A percentile compares a stretch with the other conserved stretches of the same genome.
Conservation (phyloP, 2,797 vertebrate species). For the Sebastes trivittatus region DNA sequence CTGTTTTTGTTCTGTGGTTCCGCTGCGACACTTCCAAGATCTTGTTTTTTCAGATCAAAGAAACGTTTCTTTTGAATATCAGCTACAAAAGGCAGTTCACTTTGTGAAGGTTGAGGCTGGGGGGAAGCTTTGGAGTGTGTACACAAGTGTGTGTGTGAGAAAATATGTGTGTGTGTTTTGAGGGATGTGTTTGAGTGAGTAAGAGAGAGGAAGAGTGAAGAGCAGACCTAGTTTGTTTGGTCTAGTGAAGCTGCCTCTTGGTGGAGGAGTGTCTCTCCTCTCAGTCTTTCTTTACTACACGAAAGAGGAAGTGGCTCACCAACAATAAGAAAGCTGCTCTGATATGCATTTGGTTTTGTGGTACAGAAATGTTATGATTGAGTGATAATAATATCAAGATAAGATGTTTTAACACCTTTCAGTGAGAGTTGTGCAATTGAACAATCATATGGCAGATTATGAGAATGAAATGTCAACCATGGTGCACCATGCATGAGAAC, state of each 20-base stretch:
- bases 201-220: not conserved
- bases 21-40: conserved; percentile 40
- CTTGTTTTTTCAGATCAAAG: conserved; percentile 58
- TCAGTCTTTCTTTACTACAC: not conserved
- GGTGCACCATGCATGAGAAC: not conserved
- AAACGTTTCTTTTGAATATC: conserved; percentile 49
- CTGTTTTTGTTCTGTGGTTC: conserved; percentile 31
- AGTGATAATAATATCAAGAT: not conserved
- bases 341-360: not conserved
- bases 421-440: not conserved
- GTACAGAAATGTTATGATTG: not conserved
- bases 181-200: not conserved
- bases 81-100: conserved; percentile 36
- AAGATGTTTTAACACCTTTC: not conserved
- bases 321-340: not conserved
- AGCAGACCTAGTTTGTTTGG: conserved; percentile 16
- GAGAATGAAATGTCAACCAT: not conserved
- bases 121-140: conserved; percentile 3
- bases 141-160: not conserved
- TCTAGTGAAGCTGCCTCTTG: conserved; percentile 1
- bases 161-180: not conserved
- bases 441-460: not conserved
- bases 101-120: conserved; percentile 32
- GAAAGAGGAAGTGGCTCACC: conserved; percentile 10
- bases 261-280: not conserved